Base-by-base conservation (phyloP, 2,888 invertebrate genomes). In the Drosophila algonquin region DNA sequence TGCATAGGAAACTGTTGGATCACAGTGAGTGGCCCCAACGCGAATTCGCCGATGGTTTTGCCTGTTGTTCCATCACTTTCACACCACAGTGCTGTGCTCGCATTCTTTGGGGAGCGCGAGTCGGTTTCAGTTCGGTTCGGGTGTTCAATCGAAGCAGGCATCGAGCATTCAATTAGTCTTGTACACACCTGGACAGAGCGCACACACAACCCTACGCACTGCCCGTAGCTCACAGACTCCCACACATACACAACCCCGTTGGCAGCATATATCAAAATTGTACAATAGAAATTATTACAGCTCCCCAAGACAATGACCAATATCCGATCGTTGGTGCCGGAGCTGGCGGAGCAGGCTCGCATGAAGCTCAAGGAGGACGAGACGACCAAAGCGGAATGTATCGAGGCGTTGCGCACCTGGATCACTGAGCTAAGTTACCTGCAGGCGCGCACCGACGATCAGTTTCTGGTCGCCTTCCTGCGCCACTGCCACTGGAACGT, bases 401-500 rank as follows among this genome's bases (percentile, higher is more conserved):
- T 94, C 35, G 77, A 90, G 51, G 87, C 91, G 50, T 90, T 94
- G 10, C 91, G 92, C 57, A 85, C 91, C n/a, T 94, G 94, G 94
- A 87, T 94, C n/a, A 76, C 81, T 2, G 92, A 93, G 73, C 93
- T 93, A 69, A 91, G 92, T 1, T 93, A 94, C 81, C 84, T 94
- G 21, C 91, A 81, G 63, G 90, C 93, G 3, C 92, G 92, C 14
- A 89, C 83, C 51, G 88, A 91, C 65, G 93, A 93, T 79, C 93
- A 94, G 78, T 93, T 93, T 88, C 79, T 94, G 47, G 81, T 93
- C 14, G 90, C 93, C 21, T 94, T 94, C 80, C 87, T 94, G 54
- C 92, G 94, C 46, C 93, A 93, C 47, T 93, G 93, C 74, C 93
- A 93, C 77, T 93, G 93, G 89, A 93, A 93, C 77, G 81, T 94